Conservation (phyloP, 1,140 invertebrate species). For the Laupala kohalensis region DNA sequence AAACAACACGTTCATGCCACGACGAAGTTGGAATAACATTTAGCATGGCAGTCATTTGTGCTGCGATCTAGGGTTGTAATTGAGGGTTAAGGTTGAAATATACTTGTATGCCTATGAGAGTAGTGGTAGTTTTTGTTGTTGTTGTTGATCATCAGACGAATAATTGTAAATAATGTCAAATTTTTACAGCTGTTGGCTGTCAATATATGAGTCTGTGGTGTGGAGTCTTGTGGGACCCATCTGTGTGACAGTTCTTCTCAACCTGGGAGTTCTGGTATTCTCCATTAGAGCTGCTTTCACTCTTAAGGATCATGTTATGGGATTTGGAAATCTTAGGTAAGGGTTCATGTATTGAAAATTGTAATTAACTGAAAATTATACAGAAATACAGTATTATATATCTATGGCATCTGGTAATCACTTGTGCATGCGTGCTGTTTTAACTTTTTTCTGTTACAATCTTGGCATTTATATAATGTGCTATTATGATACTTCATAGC, state of each 20-base stretch:
- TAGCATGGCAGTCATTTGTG: no score
- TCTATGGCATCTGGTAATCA: no score
- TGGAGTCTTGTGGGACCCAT: slow-evolving; percentile 85
- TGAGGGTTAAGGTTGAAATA: no score
- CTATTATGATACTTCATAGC: no score
- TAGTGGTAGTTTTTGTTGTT: background rate
- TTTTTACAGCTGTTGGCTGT: slow-evolving; percentile 78
- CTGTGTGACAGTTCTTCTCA: slow-evolving; percentile 57
- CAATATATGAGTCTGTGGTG: slow-evolving; percentile 77
- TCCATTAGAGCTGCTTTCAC: slow-evolving; percentile 82
- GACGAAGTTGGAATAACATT: no score
- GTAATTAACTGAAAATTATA: background rate
- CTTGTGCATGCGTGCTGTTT: no score
- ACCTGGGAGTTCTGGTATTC: slow-evolving; percentile 66
- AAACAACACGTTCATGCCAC: no score
- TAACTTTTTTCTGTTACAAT: no score
- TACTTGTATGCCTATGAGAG: background rate
- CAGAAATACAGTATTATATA: no score
- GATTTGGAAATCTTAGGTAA: slow-evolving; percentile 76
- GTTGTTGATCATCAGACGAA: background rate
- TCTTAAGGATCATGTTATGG: slow-evolving; percentile 76
- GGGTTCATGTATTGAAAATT: background rate
- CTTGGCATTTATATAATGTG: no score
- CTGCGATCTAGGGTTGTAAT: no score
- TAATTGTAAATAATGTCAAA: slow-evolving; percentile 13